phyloP scores from a whole-genome alignment of 2,113 vertebrate species.

The Saimiri boliviensis region DNA sequence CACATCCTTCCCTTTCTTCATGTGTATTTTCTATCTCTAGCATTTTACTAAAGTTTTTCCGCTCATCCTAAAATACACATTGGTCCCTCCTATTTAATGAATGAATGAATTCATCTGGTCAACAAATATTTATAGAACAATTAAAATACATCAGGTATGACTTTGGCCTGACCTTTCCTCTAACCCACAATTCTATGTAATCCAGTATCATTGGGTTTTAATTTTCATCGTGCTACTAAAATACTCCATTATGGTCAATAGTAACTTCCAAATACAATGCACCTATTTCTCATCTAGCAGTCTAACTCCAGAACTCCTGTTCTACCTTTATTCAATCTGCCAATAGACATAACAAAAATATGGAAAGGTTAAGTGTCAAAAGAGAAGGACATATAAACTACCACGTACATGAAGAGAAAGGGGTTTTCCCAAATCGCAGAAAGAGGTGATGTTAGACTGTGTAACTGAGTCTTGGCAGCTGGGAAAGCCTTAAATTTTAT shows the following conservation, averaged over 20 bases:
- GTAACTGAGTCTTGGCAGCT: not conserved
- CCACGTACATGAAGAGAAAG: not conserved
- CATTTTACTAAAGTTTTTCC: not conserved
- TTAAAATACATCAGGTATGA: not conserved
- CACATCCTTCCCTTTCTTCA: not conserved
- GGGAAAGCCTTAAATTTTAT: not conserved
- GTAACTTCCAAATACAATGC: not conserved
- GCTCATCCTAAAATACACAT: not conserved
- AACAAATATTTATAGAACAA: conserved; percentile 23
- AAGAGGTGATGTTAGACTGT: not conserved
- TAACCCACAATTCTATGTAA: not conserved
- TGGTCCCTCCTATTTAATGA: not conserved
- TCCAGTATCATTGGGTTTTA: not conserved
- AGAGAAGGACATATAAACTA: not conserved
- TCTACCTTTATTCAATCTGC: not conserved
- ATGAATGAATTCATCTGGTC: not conserved
- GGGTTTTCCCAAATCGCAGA: not conserved
- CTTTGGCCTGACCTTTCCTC: not conserved
- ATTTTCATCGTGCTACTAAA: conserved; percentile 26
- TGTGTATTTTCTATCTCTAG: conserved; percentile 31
- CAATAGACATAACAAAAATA: not conserved
- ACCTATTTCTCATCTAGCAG: not conserved
- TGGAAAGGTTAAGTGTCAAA: not conserved
- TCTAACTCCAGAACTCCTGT: not conserved
- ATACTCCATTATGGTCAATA: conserved; percentile 2